Evolutionary conservation across 2,113 vertebrate genomes (phyloP), one percentile per base, ranked within the genome.

Genomic region (Motacilla alba): DNA sequence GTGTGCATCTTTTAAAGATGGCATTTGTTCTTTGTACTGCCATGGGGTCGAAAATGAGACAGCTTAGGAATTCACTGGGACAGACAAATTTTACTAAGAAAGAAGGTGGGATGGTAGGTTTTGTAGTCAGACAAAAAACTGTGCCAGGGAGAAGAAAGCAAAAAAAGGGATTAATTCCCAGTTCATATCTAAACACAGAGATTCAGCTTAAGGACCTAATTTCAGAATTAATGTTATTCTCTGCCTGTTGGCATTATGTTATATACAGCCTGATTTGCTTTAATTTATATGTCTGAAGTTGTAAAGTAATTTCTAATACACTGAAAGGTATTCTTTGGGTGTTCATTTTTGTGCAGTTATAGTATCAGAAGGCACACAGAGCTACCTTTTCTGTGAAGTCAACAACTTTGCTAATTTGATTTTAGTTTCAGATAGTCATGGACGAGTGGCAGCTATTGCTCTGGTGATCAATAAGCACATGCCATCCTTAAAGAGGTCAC

Each of bases 41-140:
- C 0, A 0, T 39, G 41, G 26, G 33, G 13, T 52, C 2, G 6
- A 41, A 84, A 60, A 60, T 0, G 2, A 67, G 33, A n/a, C 0
- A 66, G 12, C n/a, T 49, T n/a, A 59, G 52, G 62, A 79, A 66
- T 39, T 80, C 47, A 31, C 39, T 3, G 7, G 50, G 24, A 60
- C 39, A 39, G 49, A 47, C 39, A 59, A 77, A 82, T 53, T 27
- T 96, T 80, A 89, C 79, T 87, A 68, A 75, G 41, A 79, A 62
- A 89, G n/a, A 26, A 89, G 43, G 35, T 30, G 59, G 31, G 33
- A 62, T 89, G 22, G 10, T 77, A 60, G 75, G 46, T 92, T 90
- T 66, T 63, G 11, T n/a, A 70, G 81, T 83, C 46, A 76, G 39
- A 72, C 47, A 76, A 91, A 93, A 88, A 21, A 41, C 39, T 75